phyloP scores from a whole-genome alignment of 2,888 invertebrate genomes.

The Chrysolina americana region DNA sequence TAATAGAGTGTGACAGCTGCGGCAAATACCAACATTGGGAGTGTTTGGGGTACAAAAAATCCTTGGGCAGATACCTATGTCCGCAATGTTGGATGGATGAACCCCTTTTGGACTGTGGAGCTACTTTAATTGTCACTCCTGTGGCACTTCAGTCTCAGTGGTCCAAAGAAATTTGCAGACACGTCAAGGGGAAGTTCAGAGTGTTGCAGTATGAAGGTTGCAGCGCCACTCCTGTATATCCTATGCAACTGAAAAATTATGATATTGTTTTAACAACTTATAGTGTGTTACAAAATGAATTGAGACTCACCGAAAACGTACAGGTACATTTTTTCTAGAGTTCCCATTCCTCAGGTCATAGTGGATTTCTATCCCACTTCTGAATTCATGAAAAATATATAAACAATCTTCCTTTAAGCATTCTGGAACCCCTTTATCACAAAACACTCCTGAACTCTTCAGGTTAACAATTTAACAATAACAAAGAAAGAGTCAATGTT shows the following conservation, averaged over 20 bases:
- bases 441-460: too few relatives aligned
- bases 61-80: slow-evolving; percentile 71
- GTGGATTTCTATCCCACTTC: too few relatives aligned
- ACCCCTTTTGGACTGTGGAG: slow-evolving; percentile 72
- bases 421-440: too few relatives aligned
- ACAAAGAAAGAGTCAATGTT: too few relatives aligned
- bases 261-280: slow-evolving; percentile 85
- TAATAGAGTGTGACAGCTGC: slow-evolving; percentile 73
- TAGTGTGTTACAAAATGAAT: slow-evolving; percentile 75
- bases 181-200: slow-evolving; percentile 71
- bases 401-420: too few relatives aligned
- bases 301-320: slow-evolving; percentile 74
- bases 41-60: slow-evolving; percentile 72
- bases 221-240: slow-evolving; percentile 73
- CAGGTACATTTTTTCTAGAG: slow-evolving; percentile 50
- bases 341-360: too few relatives aligned
- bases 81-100: slow-evolving; percentile 77
- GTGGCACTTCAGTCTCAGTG: slow-evolving; percentile 79
- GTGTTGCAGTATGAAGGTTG: slow-evolving; percentile 73
- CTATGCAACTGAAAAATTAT: slow-evolving; percentile 74
- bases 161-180: slow-evolving; percentile 79
- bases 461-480: too few relatives aligned
- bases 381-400: too few relatives aligned
- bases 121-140: slow-evolving; percentile 83
- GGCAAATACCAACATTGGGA: slow-evolving; percentile 75